Conservation (phyloP, 2,113 vertebrate genomes). For the Oenanthe oenanthe region DNA sequence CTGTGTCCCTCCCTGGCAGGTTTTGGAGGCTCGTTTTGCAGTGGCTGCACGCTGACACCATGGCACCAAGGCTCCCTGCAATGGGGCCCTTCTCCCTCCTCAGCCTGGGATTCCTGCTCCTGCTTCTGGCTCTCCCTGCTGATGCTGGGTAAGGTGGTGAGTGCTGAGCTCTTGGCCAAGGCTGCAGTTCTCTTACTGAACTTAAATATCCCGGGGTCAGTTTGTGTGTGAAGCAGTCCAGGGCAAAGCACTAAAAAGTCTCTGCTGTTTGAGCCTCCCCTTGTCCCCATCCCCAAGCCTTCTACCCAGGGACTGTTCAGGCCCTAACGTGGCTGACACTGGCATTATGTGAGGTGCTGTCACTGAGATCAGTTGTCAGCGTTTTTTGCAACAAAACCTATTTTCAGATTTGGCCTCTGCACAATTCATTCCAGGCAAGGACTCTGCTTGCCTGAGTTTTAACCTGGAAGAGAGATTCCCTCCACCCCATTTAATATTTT, state of each 20-base stretch:
- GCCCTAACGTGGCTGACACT: background rate
- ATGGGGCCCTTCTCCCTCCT: background rate
- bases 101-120: conserved; percentile 60
- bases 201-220: background rate
- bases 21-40: background rate
- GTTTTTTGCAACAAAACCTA: background rate
- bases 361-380: background rate
- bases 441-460: background rate
- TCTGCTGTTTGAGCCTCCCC: background rate
- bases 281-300: background rate
- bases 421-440: background rate
- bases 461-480: background rate
- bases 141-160: conserved; percentile 73
- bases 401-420: conserved; percentile 19
- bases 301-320: background rate
- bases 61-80: conserved; percentile 37
- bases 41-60: conserved; percentile 25
- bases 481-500: background rate
- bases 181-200: background rate
- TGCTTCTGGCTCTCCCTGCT: conserved; percentile 56
- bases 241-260: background rate
- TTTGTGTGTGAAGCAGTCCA: background rate
- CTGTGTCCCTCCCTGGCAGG: conserved; percentile 35
- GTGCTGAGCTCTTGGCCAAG: conserved; percentile 38
- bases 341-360: background rate